These are phyloP conservation scores for Penaeus vannamei DNA, from an alignment of 1,140 invertebrate species.

Conservation along the genomic window DNA sequence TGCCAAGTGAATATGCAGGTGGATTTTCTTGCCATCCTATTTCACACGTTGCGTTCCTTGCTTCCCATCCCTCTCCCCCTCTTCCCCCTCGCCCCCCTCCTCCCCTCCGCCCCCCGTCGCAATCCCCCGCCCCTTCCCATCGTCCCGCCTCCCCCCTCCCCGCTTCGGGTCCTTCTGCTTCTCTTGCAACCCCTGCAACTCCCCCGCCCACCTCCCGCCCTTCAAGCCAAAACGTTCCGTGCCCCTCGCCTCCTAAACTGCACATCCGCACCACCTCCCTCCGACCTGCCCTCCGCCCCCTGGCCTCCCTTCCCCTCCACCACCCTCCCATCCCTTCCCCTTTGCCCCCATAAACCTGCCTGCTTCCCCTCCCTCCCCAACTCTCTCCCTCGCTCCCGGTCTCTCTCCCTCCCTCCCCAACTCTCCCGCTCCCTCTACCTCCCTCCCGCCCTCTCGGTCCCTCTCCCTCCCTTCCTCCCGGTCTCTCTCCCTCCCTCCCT, in stretches of 20 bases:
- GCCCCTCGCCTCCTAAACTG: no score
- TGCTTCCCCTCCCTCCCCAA: background rate
- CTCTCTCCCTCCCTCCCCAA: no score
- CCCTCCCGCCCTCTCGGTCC: background rate
- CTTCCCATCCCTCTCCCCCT: background rate
- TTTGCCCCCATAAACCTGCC: no score
- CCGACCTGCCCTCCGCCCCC: background rate
- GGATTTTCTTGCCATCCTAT: background rate
- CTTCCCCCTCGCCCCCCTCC: no score
- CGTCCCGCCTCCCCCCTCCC: background rate
- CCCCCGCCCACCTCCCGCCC: background rate
- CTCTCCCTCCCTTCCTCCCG: background rate
- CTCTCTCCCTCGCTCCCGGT: no score
- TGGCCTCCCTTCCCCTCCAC: background rate
- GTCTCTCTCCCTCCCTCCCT: background rate
- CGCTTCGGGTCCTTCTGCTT: background rate
- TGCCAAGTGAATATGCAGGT: background rate
- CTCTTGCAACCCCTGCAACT: background rate
- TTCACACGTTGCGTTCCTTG: background rate
- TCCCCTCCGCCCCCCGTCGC: background rate
- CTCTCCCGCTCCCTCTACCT: background rate
- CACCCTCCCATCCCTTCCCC: no score
- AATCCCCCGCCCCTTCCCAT: no score
- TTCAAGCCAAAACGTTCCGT: background rate
- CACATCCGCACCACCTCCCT: no score